Evolutionary conservation across 2,797 vertebrate genomes (phyloP), one percentile per base, ranked within the genome.

Genomic region (Melanotaenia parkinsoni): DNA sequence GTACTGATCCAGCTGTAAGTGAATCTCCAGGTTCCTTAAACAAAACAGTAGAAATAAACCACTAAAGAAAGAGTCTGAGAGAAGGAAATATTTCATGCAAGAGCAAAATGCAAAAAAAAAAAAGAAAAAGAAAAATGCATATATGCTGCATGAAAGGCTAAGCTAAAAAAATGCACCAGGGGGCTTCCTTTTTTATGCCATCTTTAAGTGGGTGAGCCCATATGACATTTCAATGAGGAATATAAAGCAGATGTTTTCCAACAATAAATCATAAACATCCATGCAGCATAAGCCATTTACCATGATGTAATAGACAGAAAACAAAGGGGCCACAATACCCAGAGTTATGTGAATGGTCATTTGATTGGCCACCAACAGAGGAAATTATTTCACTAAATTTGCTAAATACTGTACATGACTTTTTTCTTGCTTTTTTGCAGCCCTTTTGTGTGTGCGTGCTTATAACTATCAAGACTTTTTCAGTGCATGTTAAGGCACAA

Each of bases 241-340:
- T 54, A 74, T 30, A 77, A 79, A 81, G 69, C 74, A 61, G 18
- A 90, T 87, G 79, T 74, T 67, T 74, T 26, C 64, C 50, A 58
- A 70, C 63, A 72, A 74, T 76, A 85, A 88, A 87, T 88, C 75
- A 77, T 50, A 50, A 50, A 75, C 61, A 81, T 72, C 59, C 61
- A 72, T 59, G 59, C 43, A 63, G 88, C 81, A 79, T 45, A 70
- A 79, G 80, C 63, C 53, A 62, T 70, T 32, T 18, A 71, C 70
- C 61, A 72, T 80, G 74, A 85, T 75, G 67, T 77, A 78, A 87
- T 73, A 54, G 47, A 50, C 77, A 69, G 30, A 81, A 77, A 79
- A 80, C 58, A 79, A 67, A 58, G 33, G 43, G 16, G 47, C 35
- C 38, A 67, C 61, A 77, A 76, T 79, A 78, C 65, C 66, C 61